phyloP scores from a whole-genome alignment of 1,140 invertebrate species.

The Coboldia fuscipes region DNA sequence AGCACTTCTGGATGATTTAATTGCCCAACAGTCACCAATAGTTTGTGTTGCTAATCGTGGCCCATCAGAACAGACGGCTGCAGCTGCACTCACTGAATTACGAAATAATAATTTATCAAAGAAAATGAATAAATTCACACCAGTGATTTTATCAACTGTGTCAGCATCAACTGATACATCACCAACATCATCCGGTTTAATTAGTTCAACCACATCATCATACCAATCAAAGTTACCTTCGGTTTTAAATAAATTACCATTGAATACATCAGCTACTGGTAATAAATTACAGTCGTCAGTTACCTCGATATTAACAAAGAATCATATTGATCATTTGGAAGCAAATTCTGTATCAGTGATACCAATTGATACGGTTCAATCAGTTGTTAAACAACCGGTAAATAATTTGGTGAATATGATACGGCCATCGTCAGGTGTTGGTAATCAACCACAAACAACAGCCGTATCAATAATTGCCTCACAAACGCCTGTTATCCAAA shows the following conservation, averaged over 20 bases:
- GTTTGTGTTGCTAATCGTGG: too few relatives aligned
- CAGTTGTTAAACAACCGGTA: not conserved
- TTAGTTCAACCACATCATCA: not conserved
- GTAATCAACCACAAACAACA: not conserved
- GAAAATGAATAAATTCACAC: too few relatives aligned
- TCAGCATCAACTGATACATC: slow-evolving; percentile 1
- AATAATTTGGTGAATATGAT: not conserved
- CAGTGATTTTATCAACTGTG: too few relatives aligned
- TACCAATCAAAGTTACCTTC: not conserved
- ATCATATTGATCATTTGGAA: slow-evolving; percentile 5
- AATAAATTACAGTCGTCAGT: too few relatives aligned
- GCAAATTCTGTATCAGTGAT: slow-evolving; percentile 6
- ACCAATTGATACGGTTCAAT: slow-evolving; percentile 3
- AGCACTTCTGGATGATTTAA: slow-evolving; percentile 1
- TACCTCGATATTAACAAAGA: slow-evolving; percentile 5
- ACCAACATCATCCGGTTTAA: slow-evolving; percentile 1
- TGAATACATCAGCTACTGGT: not conserved
- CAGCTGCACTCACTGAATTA: slow-evolving; percentile 18
- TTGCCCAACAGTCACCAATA: too few relatives aligned
- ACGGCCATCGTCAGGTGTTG: too few relatives aligned
- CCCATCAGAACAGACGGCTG: slow-evolving; percentile 14
- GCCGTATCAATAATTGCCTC: slow-evolving; percentile 2
- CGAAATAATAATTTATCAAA: too few relatives aligned
- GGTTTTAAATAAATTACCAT: not conserved
- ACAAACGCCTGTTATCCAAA: slow-evolving; percentile 2